Percentiles rank a stretch among this genome's conserved stretches.
Evolutionary conservation across 2,113 vertebrate species (phyloP).

Genomic region (Spizaetus ornatus): DNA sequence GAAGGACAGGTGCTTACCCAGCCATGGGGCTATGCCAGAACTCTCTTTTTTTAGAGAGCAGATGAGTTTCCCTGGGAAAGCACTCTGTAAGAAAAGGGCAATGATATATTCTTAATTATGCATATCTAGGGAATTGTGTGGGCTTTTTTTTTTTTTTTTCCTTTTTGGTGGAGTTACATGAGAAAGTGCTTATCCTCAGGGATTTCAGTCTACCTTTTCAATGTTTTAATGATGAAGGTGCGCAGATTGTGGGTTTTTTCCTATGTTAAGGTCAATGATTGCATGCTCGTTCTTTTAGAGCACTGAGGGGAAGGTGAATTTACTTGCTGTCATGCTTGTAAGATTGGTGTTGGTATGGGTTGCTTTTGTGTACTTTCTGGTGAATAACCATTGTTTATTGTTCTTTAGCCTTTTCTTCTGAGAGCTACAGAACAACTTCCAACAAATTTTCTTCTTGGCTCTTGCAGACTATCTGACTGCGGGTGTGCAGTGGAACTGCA

Average conservation of each 20-base stretch:
- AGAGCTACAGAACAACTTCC: neutral
- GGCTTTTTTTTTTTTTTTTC: neutral
- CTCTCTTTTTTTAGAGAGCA: neutral
- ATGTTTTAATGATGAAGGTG: neutral
- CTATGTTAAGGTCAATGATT: neutral
- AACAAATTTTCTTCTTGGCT: neutral
- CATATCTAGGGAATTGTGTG: neutral
- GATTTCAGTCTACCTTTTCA: neutral
- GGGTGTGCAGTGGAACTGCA: neutral
- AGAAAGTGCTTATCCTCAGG: neutral
- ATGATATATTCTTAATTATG: neutral
- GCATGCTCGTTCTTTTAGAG: neutral
- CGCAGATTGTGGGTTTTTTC: neutral
- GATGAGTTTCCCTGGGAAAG: neutral
- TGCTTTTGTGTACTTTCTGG: neutral
- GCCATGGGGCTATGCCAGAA: neutral
- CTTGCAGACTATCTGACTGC: neutral
- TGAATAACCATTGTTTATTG: constrained; percentile 42
- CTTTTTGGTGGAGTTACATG: neutral
- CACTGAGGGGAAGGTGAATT: neutral
- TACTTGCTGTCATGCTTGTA: neutral
- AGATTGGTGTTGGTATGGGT: neutral
- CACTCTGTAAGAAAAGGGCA: neutral
- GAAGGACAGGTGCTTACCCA: neutral
- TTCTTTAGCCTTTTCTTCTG: constrained; percentile 17